Percentiles rank a stretch among this genome's conserved stretches.
Evolutionary conservation across 2,113 vertebrate species (phyloP).

Genomic region (Gnathonemus echidnorhynchus): DNA sequence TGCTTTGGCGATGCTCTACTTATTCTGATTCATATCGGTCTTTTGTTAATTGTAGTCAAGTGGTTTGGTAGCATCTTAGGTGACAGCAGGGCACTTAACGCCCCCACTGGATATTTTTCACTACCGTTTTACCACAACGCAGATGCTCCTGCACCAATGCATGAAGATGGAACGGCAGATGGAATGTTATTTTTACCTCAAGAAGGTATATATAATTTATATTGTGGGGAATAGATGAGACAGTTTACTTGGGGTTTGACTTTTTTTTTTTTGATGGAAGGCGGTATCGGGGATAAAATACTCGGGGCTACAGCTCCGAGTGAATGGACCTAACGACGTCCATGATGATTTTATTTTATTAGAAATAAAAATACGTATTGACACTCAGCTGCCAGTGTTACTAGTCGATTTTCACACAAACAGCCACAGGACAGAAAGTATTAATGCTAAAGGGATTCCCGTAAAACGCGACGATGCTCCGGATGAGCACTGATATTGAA

Average conservation of each 20-base stretch:
- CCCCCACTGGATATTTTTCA: neutral
- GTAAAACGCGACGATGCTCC: no score
- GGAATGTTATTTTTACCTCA: neutral
- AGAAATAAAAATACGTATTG: neutral
- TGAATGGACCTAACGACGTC: neutral
- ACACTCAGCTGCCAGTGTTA: neutral
- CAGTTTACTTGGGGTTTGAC: no score
- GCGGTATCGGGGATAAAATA: no score
- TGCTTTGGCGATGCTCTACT: neutral
- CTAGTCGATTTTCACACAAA: neutral
- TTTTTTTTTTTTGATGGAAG: no score
- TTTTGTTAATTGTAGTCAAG: neutral
- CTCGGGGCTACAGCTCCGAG: no score
- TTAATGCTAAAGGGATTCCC: neutral
- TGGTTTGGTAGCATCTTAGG: neutral
- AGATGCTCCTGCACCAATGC: neutral
- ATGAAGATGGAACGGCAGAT: neutral
- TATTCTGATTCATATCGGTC: neutral
- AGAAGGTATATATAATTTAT: neutral
- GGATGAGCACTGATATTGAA: no score
- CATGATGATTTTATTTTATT: neutral
- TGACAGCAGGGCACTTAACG: neutral
- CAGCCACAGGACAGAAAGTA: neutral
- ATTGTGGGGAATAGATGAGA: neutral
- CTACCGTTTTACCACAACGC: neutral